These are phyloP conservation scores for Bungarus multicinctus DNA, from an alignment of 2,113 vertebrate genomes.

Conservation along the genomic window DNA sequence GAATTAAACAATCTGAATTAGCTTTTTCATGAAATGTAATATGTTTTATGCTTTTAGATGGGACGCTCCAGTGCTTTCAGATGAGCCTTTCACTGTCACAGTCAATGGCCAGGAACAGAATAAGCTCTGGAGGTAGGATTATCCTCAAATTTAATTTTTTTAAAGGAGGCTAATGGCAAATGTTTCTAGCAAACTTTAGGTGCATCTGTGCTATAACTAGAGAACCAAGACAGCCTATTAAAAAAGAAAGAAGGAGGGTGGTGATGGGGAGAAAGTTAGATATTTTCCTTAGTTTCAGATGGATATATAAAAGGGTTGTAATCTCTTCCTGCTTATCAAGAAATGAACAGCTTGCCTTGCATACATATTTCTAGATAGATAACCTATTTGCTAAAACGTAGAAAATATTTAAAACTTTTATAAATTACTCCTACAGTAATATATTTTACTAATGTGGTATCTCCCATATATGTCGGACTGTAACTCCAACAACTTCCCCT, in stretches of 20 bases:
- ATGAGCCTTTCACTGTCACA: conserved; percentile 86
- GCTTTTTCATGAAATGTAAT: conserved; percentile 89
- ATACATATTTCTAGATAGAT: conserved; percentile 19
- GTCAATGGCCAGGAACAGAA: conserved; percentile 85
- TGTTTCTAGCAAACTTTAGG: conserved; percentile 82
- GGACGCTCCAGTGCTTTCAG: conserved; percentile 81
- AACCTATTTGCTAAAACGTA: background rate
- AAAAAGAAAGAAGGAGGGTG: conserved; percentile 72
- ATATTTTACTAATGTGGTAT: background rate
- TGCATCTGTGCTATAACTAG: conserved; percentile 77
- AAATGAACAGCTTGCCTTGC: conserved; percentile 3
- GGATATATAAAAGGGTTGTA: conserved; percentile 61
- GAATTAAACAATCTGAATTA: conserved; percentile 88
- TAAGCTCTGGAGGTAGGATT: conserved; percentile 88
- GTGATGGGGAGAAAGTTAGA: conserved; percentile 76
- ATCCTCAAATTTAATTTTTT: conserved; percentile 88
- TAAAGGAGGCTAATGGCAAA: conserved; percentile 85
- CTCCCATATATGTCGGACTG: background rate
- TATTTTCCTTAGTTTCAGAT: conserved; percentile 68
- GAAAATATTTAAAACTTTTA: background rate
- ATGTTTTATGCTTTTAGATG: conserved; percentile 88
- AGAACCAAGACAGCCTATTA: conserved; percentile 81
- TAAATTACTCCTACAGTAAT: background rate
- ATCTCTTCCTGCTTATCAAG: conserved; percentile 51
- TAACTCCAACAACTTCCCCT: no score